Evolutionary conservation across 2,797 vertebrate species (phyloP).

Genomic region (Catamblyrhynchus diadema): DNA sequence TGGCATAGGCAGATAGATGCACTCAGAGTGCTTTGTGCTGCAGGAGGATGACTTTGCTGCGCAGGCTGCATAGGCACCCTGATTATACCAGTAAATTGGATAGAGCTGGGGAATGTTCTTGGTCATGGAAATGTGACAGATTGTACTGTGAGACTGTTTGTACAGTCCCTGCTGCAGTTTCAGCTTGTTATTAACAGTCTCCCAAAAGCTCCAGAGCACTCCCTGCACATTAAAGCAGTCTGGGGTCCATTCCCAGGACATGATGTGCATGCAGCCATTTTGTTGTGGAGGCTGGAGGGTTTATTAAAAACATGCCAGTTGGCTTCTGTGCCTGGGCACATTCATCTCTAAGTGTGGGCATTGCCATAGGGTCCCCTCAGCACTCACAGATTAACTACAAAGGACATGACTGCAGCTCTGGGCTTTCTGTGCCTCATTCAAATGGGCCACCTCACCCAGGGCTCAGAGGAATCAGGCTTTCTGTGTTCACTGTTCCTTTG

Average conservation of each 20-base stretch:
- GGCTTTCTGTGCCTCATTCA: background rate
- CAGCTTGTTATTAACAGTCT: background rate
- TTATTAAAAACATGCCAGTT: background rate
- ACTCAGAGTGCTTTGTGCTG: background rate
- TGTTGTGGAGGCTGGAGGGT: background rate
- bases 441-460: background rate
- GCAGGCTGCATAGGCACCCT: background rate
- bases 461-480: background rate
- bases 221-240: background rate
- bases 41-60: background rate
- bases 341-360: background rate
- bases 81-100: slow-evolving; percentile 7
- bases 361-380: background rate
- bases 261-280: background rate
- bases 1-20: background rate
- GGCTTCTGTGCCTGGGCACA: background rate
- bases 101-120: background rate
- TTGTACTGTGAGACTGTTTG: background rate
- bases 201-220: background rate
- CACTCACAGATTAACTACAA: background rate
- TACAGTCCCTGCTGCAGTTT: background rate
- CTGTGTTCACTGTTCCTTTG: background rate
- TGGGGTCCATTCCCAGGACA: background rate
- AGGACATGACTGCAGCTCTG: background rate
- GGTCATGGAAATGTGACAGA: background rate